Conservation (phyloP, 2,797 vertebrate genomes). For the Oceanodroma leucorhoa region DNA sequence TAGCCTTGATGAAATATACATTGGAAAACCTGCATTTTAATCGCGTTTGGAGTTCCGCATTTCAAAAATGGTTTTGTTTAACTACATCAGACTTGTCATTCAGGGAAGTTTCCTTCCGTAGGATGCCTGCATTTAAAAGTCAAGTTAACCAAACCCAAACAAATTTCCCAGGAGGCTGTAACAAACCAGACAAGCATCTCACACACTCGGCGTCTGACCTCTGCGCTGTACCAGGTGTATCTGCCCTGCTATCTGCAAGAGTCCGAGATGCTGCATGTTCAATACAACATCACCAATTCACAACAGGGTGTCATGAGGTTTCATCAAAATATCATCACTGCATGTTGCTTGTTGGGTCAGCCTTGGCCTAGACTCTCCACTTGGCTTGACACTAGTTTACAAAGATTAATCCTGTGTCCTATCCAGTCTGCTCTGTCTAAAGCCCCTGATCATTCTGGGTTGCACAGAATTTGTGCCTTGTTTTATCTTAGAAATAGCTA, state of each 20-base stretch:
- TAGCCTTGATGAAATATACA: conserved; percentile 41
- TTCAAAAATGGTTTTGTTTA: conserved; percentile 46
- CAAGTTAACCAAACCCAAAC: conserved; percentile 52
- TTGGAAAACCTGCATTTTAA: conserved; percentile 57
- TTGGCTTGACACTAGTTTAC: background rate
- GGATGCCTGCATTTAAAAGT: conserved; percentile 39
- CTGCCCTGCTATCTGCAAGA: background rate
- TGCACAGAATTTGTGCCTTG: background rate
- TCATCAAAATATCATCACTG: background rate
- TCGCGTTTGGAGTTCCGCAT: conserved; percentile 1
- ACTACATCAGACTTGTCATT: conserved; percentile 13
- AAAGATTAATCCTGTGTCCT: background rate
- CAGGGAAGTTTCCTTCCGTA: conserved; percentile 48
- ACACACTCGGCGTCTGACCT: background rate
- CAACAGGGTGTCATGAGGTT: background rate
- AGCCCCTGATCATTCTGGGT: background rate
- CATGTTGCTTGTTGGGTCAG: background rate
- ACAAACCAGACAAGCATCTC: background rate
- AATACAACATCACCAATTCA: background rate
- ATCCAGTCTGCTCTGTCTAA: background rate
- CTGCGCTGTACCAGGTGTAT: background rate
- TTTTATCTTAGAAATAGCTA: background rate
- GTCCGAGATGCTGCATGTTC: background rate
- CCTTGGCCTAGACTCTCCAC: background rate
- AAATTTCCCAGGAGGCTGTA: conserved; percentile 50